A percentile compares a stretch with the other conserved stretches of the same genome.
Conservation (phyloP, 2,888 invertebrate species). For the Idaea biselata region DNA sequence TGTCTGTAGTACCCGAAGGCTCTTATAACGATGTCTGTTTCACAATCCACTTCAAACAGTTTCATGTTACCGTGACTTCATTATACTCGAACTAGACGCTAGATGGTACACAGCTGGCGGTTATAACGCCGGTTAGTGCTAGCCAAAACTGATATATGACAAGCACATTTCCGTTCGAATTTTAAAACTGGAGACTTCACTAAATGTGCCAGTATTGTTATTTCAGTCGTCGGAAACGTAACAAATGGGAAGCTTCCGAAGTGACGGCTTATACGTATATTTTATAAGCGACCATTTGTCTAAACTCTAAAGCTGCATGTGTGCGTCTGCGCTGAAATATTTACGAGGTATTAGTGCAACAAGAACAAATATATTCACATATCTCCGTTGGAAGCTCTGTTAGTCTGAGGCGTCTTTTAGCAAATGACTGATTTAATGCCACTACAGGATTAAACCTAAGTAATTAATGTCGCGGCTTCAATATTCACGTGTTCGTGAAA, state of each 20-base stretch:
- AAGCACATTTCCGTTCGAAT: slow-evolving; percentile 57
- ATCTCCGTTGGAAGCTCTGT: slow-evolving; percentile 38
- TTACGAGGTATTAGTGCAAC: slow-evolving; percentile 76
- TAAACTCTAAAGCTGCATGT: slow-evolving; percentile 64
- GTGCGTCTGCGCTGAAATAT: slow-evolving; percentile 71
- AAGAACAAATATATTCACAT: slow-evolving; percentile 54
- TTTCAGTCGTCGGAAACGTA: slow-evolving; percentile 73
- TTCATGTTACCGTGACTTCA: slow-evolving; percentile 40
- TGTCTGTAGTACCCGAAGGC: neutral
- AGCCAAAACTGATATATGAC: slow-evolving; percentile 66
- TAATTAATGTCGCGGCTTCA: slow-evolving; percentile 52
- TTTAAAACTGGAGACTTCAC: slow-evolving; percentile 47
- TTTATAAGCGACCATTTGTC: slow-evolving; percentile 74
- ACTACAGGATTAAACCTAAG: slow-evolving; percentile 47
- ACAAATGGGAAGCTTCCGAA: slow-evolving; percentile 67
- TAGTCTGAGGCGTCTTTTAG: slow-evolving; percentile 48
- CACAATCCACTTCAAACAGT: slow-evolving; percentile 26
- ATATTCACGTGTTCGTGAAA: slow-evolving; percentile 37
- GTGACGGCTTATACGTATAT: slow-evolving; percentile 62
- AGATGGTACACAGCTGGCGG: slow-evolving; percentile 47
- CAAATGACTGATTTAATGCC: slow-evolving; percentile 69
- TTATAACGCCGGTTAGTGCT: slow-evolving; percentile 34
- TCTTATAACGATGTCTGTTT: slow-evolving; percentile 12
- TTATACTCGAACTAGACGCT: slow-evolving; percentile 22
- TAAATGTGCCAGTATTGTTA: slow-evolving; percentile 64